phyloP scores from a whole-genome alignment of 2,113 vertebrate species.

The Tinamus guttatus region DNA sequence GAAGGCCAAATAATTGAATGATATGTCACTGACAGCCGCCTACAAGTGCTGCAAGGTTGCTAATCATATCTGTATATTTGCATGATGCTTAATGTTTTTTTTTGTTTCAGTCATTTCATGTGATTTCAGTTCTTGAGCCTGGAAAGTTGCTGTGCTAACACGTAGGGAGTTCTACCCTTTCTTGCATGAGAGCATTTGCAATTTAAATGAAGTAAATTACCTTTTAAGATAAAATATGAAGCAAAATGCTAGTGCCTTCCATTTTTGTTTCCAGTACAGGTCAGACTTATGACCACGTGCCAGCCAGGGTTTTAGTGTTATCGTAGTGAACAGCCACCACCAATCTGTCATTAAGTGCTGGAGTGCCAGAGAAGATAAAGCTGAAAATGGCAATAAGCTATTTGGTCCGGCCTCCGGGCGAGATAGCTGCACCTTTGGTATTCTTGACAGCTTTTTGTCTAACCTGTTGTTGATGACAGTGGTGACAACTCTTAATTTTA shows the following conservation, averaged over 20 bases:
- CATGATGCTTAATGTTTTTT: not conserved
- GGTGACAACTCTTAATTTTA: not conserved
- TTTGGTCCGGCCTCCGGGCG: not conserved
- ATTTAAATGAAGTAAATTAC: not conserved
- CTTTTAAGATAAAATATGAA: not conserved
- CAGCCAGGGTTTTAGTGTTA: not conserved
- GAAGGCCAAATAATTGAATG: not conserved
- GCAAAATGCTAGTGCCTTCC: not conserved
- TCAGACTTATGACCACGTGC: not conserved
- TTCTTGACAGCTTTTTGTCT: not conserved
- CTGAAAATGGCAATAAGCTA: not conserved
- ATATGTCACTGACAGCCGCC: not conserved
- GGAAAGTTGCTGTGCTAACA: not conserved
- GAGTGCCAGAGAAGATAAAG: no score
- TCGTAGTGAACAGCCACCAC: not conserved
- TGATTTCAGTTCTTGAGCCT: not conserved
- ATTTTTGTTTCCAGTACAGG: not conserved
- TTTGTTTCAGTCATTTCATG: not conserved
- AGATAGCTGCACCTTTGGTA: not conserved
- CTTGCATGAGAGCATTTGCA: not conserved
- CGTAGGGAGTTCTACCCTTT: not conserved
- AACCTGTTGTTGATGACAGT: not conserved
- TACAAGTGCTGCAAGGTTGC: not conserved
- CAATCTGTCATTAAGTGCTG: not conserved
- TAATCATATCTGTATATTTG: not conserved